Percentiles rank a stretch among this genome's conserved stretches.
phyloP scores from a whole-genome alignment of 2,113 vertebrate species.

The Scomber japonicus region DNA sequence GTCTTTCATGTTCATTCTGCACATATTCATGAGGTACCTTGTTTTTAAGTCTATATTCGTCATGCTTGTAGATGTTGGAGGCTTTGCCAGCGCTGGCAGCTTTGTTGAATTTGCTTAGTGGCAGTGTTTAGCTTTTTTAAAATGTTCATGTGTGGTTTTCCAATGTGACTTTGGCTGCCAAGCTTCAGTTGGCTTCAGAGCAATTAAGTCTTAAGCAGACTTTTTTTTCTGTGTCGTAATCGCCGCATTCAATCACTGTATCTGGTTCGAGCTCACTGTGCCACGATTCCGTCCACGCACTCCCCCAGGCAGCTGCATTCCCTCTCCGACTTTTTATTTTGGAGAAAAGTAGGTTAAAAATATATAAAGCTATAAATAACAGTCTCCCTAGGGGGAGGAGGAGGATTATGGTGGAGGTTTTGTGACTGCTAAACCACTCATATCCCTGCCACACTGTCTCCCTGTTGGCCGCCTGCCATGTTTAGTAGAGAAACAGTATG shows the following conservation, averaged over 20 bases:
- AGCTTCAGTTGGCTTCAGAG: slow-evolving; percentile 38
- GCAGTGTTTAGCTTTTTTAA: slow-evolving; percentile 27
- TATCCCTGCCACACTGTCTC: slow-evolving; percentile 59
- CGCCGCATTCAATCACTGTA: slow-evolving; percentile 57
- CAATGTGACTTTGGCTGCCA: slow-evolving; percentile 48
- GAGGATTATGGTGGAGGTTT: slow-evolving; percentile 71
- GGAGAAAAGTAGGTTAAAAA: slow-evolving; percentile 79
- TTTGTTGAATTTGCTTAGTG: slow-evolving; percentile 25
- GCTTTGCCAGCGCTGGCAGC: slow-evolving; percentile 26
- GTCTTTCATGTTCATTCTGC: slow-evolving; percentile 2
- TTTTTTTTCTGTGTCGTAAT: slow-evolving; percentile 63
- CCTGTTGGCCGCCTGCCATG: slow-evolving; percentile 64
- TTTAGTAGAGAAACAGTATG: slow-evolving; percentile 50
- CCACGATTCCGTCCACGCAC: slow-evolving; percentile 44
- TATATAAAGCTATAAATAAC: slow-evolving; percentile 81
- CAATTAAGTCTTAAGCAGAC: slow-evolving; percentile 45
- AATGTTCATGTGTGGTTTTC: slow-evolving; percentile 44
- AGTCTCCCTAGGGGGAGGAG: slow-evolving; percentile 57
- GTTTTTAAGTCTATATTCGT: slow-evolving; percentile 14
- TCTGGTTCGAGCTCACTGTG: slow-evolving; percentile 50
- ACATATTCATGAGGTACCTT: background rate
- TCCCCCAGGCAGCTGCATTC: slow-evolving; percentile 51
- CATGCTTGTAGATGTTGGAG: slow-evolving; percentile 3
- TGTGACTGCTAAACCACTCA: slow-evolving; percentile 70
- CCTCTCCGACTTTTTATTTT: slow-evolving; percentile 57